These are phyloP conservation scores for Mus spicilegus DNA, from an alignment of 2,113 vertebrate species.

Conservation along the genomic window DNA sequence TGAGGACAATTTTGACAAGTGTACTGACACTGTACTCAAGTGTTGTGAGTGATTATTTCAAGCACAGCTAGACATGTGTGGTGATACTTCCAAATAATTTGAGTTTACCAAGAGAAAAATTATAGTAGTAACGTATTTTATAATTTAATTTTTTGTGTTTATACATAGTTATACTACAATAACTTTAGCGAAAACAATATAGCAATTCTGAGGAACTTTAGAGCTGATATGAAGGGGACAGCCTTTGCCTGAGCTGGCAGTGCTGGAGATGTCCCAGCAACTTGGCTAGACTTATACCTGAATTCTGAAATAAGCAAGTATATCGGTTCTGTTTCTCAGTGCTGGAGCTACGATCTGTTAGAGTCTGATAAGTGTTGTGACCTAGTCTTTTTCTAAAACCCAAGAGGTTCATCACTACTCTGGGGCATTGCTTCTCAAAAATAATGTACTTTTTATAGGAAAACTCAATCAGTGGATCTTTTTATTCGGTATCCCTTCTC, in stretches of 20 bases:
- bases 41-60: constrained; percentile 51
- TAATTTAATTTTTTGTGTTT: constrained; percentile 28
- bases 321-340: constrained; percentile 67
- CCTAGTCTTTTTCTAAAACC: constrained; percentile 81
- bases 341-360: constrained; percentile 58
- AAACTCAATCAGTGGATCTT: constrained; percentile 76
- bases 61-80: constrained; percentile 29
- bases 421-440: constrained; percentile 78
- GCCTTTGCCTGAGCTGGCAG: not conserved
- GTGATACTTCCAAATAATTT: constrained; percentile 14
- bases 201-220: constrained; percentile 72
- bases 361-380: constrained; percentile 51
- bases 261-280: not conserved
- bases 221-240: constrained; percentile 25
- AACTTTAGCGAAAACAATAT: constrained; percentile 32
- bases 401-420: constrained; percentile 78
- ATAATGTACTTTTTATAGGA: constrained; percentile 84
- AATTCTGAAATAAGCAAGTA: constrained; percentile 76
- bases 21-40: not conserved
- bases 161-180: constrained; percentile 41
- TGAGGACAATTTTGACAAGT: constrained; percentile 58
- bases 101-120: constrained; percentile 42
- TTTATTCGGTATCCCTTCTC: constrained; percentile 75
- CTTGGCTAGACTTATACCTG: constrained; percentile 76
- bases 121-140: constrained; percentile 33